Percentiles rank a stretch among this genome's conserved stretches.
Evolutionary conservation across 2,113 vertebrate species (phyloP).

Genomic region (Catharus bicknelli): DNA sequence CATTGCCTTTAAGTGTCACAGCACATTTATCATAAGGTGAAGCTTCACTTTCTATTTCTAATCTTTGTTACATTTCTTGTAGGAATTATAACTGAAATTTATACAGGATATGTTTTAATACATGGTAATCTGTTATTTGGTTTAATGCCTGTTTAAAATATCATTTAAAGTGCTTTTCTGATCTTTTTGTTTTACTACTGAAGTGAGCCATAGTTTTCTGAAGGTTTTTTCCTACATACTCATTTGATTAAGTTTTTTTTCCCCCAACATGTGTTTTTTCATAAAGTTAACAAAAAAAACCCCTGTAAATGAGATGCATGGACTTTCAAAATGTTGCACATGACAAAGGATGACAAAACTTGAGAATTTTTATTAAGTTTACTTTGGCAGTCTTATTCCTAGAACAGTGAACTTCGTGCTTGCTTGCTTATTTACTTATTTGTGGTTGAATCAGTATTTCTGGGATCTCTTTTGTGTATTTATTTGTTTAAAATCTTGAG

Average conservation of each 20-base stretch:
- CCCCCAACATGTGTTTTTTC: background rate
- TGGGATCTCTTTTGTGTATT: conserved; percentile 51
- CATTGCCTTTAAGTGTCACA: background rate
- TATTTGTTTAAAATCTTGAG: conserved; percentile 68
- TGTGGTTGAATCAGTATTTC: conserved; percentile 51
- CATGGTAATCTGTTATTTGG: background rate
- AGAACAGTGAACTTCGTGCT: conserved; percentile 35
- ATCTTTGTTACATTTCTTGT: background rate
- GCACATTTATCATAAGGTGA: background rate
- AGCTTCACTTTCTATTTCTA: background rate
- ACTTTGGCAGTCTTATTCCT: conserved; percentile 38
- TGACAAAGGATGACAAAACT: conserved; percentile 28
- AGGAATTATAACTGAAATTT: background rate
- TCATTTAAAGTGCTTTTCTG: background rate
- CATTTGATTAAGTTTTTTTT: background rate
- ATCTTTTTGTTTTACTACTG: background rate
- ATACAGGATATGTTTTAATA: background rate
- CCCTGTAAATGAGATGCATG: conserved; percentile 2
- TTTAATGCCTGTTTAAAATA: background rate
- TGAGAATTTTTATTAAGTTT: conserved; percentile 44
- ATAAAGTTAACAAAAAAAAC: background rate
- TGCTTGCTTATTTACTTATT: conserved; percentile 61
- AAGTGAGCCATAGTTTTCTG: background rate
- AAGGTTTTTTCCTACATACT: background rate
- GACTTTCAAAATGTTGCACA: conserved; percentile 16